These are phyloP conservation scores for Rugalucina vietnamica DNA, from an alignment of 2,888 invertebrate genomes.

Conservation along the genomic window DNA sequence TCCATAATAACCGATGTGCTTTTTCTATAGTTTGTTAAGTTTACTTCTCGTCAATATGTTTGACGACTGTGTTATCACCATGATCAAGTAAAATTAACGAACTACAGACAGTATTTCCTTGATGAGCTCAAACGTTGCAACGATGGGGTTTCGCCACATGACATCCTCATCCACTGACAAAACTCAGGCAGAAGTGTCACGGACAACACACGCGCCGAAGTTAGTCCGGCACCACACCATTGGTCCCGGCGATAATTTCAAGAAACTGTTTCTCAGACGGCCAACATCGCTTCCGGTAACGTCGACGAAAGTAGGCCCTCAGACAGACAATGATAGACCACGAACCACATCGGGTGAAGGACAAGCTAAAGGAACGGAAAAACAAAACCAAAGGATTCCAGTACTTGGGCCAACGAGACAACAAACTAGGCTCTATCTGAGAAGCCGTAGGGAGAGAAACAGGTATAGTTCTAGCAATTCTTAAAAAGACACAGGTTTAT, in stretches of 20 bases:
- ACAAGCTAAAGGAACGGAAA: neutral
- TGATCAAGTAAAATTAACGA: too few species aligned
- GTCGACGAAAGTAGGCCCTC: neutral
- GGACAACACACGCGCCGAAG: neutral
- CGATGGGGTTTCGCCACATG: neutral
- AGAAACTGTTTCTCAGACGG: neutral
- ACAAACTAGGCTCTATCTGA: conserved; percentile 61
- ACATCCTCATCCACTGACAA: neutral
- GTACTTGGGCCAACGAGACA: conserved; percentile 67
- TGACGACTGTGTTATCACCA: too few species aligned
- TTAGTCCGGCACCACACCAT: neutral
- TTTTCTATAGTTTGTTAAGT: too few species aligned
- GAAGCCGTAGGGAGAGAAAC: neutral
- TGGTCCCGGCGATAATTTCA: neutral
- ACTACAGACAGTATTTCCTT: too few species aligned
- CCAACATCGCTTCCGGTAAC: neutral
- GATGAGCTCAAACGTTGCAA: too few species aligned
- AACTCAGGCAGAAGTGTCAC: too few species aligned
- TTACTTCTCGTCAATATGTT: too few species aligned
- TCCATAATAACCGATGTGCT: too few species aligned
- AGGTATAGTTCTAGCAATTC: too few species aligned
- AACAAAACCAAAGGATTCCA: conserved; percentile 40
- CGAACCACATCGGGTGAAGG: neutral
- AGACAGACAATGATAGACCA: neutral
- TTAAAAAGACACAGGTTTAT: too few species aligned